Evolutionary conservation across 2,113 vertebrate species (phyloP).

Genomic region (Pygoscelis adeliae): DNA sequence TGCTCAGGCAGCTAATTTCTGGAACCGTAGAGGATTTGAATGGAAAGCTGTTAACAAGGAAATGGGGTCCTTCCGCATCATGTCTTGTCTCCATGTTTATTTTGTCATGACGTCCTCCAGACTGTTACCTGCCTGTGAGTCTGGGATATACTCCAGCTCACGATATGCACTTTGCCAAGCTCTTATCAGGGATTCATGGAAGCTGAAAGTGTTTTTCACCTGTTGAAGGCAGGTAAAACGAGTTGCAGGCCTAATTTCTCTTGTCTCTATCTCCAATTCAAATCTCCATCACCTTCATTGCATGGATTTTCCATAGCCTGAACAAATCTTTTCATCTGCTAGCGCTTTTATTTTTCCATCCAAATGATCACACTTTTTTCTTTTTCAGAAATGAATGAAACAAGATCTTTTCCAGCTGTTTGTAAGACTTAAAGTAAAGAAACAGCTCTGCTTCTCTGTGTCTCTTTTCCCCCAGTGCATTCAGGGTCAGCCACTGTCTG

Average conservation of each 20-base stretch:
- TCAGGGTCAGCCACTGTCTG: not conserved
- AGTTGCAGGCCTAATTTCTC: not conserved
- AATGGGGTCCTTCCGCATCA: not conserved
- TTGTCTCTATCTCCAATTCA: not conserved
- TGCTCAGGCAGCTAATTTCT: not conserved
- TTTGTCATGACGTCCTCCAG: fast-evolving
- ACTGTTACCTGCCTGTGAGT: not conserved
- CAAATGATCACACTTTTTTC: not conserved
- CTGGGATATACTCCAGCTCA: not conserved
- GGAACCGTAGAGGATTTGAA: not conserved
- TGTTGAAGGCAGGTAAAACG: not conserved
- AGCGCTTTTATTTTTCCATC: not conserved
- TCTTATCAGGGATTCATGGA: not conserved
- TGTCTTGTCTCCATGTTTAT: not conserved
- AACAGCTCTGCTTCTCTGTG: not conserved
- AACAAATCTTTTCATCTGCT: not conserved
- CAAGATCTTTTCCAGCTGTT: not conserved
- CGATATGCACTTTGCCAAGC: not conserved
- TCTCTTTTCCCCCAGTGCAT: not conserved
- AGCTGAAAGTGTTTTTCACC: not conserved
- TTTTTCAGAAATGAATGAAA: not conserved
- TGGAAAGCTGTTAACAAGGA: not conserved
- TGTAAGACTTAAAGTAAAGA: not conserved
- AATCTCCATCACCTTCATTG: not conserved
- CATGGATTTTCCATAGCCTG: not conserved